Percentiles rank a stretch among this genome's conserved stretches.
phyloP scores from a whole-genome alignment of 2,113 vertebrate species.

The Carassius auratus region DNA sequence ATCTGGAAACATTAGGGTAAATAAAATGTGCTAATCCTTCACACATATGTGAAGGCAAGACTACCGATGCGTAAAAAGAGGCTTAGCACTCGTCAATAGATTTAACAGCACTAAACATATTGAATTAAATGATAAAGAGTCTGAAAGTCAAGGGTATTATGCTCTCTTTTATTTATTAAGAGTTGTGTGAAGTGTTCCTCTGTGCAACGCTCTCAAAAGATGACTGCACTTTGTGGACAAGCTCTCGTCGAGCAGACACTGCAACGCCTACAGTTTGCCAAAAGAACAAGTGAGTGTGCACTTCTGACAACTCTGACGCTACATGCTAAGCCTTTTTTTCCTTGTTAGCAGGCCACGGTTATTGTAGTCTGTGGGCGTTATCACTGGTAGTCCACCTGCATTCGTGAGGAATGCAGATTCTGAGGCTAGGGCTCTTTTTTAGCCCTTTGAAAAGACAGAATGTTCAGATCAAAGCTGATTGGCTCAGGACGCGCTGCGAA shows the following conservation, averaged over 20 bases:
- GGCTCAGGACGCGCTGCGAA: constrained; percentile 28
- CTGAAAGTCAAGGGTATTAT: constrained; percentile 24
- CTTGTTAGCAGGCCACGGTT: constrained; percentile 34
- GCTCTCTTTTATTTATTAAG: constrained; percentile 23
- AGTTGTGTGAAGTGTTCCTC: constrained; percentile 33
- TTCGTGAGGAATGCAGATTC: not conserved
- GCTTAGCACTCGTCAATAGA: constrained; percentile 48
- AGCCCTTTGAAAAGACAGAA: constrained; percentile 37
- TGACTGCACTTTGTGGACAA: constrained; percentile 21
- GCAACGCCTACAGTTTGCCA: constrained; percentile 26
- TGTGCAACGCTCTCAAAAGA: constrained; percentile 30
- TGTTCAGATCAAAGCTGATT: constrained; percentile 48
- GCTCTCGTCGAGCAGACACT: constrained; percentile 35
- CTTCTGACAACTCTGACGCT: constrained; percentile 25
- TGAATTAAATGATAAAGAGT: constrained; percentile 40
- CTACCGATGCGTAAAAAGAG: constrained; percentile 40
- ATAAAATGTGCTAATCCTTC: constrained; percentile 40
- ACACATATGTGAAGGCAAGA: constrained; percentile 23
- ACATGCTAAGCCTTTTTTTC: constrained; percentile 19
- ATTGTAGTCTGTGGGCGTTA: constrained; percentile 42
- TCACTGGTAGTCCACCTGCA: constrained; percentile 22
- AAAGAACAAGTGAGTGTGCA: constrained; percentile 25
- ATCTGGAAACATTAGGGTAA: constrained; percentile 46
- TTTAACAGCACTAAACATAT: constrained; percentile 53
- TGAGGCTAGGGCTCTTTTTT: constrained; percentile 13